Percentiles rank a stretch among this genome's conserved stretches.
Evolutionary conservation across 2,113 vertebrate genomes (phyloP).

Genomic region (Semnornis frantzii): DNA sequence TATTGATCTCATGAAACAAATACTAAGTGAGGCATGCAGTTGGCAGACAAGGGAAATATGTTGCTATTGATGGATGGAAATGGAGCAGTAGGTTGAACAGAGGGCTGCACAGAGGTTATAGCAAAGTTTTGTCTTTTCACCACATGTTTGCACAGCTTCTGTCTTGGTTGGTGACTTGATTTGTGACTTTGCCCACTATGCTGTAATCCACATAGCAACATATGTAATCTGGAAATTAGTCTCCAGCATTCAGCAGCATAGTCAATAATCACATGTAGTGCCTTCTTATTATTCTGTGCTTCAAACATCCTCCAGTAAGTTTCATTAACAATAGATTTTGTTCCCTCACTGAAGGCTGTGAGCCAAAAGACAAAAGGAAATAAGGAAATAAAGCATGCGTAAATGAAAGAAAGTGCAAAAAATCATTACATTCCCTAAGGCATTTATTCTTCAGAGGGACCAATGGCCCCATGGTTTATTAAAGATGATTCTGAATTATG

Average conservation of each 20-base stretch:
- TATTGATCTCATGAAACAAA: background rate
- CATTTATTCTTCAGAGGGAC: background rate
- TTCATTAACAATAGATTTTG: background rate
- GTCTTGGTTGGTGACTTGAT: background rate
- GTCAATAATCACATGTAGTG: background rate
- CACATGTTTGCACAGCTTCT: background rate
- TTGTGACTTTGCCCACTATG: background rate
- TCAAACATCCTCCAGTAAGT: background rate
- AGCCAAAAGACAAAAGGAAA: background rate
- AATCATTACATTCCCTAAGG: background rate
- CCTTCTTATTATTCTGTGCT: background rate
- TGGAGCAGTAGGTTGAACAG: background rate
- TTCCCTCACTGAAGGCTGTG: background rate
- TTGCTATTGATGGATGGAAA: background rate
- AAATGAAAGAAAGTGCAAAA: background rate
- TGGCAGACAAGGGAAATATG: background rate
- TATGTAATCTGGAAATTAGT: slow-evolving; percentile 25
- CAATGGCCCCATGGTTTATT: background rate
- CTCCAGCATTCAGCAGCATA: background rate
- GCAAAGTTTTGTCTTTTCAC: background rate
- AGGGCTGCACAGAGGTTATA: background rate
- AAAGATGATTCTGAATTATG: slow-evolving; percentile 5
- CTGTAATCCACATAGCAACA: background rate
- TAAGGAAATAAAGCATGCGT: background rate
- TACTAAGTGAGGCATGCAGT: background rate